Base-by-base conservation (phyloP, 2,797 vertebrate genomes). In the Hippopotamyrus pictus region DNA sequence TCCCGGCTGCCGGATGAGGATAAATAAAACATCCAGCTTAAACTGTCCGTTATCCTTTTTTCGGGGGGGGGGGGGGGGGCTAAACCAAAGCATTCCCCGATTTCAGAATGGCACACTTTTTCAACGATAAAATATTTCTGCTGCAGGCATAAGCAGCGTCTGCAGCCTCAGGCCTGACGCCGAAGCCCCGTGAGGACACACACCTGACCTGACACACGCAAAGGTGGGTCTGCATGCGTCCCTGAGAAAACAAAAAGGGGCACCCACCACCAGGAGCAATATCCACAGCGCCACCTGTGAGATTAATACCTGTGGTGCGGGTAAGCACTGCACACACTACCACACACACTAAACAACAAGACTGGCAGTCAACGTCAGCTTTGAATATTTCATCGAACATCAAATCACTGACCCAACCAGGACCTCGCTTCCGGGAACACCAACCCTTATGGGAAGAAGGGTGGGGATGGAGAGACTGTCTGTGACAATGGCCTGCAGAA, bases 21-120 rank as follows among this genome's bases (percentile, higher is more conserved):
- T 85, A 41, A 69, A 85, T 86, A 89, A 89, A 89, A 69, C 44
- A 86, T 89, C 44, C 29, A 51, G 79, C 41, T 69, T 86, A 85
- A 86, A 22, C 17, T 37, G n/a, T 83, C 29, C 4, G 41, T 65
- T 62, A 86, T 19, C 41, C 22, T 54, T 84, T 57, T 17, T 12
- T 12, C n/a, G n/a, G n/a, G n/a, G n/a, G 3, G 29, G 33, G 50
- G 25, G 4, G 33, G 69, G 25, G 3, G 33, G 19, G 0, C 44
- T 44, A 46, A n/a, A 17, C 14, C 41, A 65, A 65, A 9, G 57
- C 86, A 54, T 57, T n/a, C 41, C 86, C 65, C 57, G 3, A 19
- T 65, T 88, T 62, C 37, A n/a, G 48, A 87, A 44, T 19, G 50
- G n/a, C 8, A 46, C 53, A 44, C 33, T 3, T 59, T 25, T 54